Conservation (phyloP, 2,113 vertebrate genomes). For the Diadophis punctatus region DNA sequence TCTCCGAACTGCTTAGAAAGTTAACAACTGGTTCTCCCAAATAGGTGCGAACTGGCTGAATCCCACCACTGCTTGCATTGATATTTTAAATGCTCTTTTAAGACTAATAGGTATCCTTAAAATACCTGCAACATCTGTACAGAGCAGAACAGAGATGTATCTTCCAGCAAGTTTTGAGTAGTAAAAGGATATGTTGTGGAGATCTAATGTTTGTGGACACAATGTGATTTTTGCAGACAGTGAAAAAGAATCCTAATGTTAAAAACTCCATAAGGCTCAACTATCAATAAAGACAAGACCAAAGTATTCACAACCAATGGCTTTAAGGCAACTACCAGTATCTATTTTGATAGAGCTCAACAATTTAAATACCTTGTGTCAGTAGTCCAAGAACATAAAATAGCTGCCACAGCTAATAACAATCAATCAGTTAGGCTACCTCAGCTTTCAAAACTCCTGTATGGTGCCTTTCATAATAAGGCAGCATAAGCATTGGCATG, state of each 20-base stretch:
- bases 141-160: background rate
- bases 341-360: background rate
- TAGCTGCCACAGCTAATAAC: background rate
- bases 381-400: background rate
- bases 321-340: background rate
- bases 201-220: background rate
- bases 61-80: background rate
- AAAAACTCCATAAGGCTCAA: background rate
- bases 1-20: too few species aligned
- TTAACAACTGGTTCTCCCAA: too few species aligned
- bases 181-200: background rate
- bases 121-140: background rate
- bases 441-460: background rate
- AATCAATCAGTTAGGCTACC: background rate
- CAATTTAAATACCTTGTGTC: background rate
- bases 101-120: background rate
- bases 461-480: background rate
- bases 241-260: background rate
- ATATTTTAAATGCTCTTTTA: background rate
- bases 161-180: background rate
- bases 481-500: background rate
- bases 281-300: background rate
- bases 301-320: background rate
- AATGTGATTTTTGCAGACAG: background rate
- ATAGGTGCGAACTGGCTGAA: too few species aligned